A percentile compares a stretch with the other conserved stretches of the same genome.
phyloP scores from a whole-genome alignment of 2,113 vertebrate genomes.

The Polyodon spathula region DNA sequence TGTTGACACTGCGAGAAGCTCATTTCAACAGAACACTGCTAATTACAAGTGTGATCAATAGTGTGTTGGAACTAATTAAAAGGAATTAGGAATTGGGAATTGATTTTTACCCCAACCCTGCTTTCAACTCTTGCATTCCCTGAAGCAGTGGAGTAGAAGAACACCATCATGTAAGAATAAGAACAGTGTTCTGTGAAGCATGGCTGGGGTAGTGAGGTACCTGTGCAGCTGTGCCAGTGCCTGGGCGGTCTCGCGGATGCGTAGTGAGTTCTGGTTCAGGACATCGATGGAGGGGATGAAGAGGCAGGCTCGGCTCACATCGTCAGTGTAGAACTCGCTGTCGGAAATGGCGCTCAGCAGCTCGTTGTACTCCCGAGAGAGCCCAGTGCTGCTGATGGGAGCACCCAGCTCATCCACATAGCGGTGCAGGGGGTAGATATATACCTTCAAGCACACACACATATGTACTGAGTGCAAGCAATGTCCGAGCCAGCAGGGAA shows the following conservation, averaged over 20 bases:
- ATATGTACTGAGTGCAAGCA: background rate
- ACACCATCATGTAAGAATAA: background rate
- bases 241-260: conserved; percentile 85
- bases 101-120: too few relatives aligned
- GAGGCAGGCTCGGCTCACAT: conserved; percentile 83
- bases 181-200: background rate
- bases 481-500: too few relatives aligned
- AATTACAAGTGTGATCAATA: too few relatives aligned
- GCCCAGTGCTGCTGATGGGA: conserved; percentile 73
- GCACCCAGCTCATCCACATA: conserved; percentile 78
- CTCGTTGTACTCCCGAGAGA: conserved; percentile 90
- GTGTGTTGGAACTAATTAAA: too few relatives aligned
- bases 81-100: too few relatives aligned
- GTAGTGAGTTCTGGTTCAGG: conserved; percentile 81
- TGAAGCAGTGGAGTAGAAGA: background rate
- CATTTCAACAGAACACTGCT: too few relatives aligned
- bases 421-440: conserved; percentile 87
- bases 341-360: conserved; percentile 85
- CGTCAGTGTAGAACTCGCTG: conserved; percentile 93
- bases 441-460: conserved; percentile 54
- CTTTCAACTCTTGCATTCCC: too few relatives aligned
- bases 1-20: too few relatives aligned
- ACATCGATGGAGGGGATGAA: conserved; percentile 88
- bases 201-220: conserved; percentile 34
- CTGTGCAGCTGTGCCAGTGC: conserved; percentile 81